Evolutionary conservation across 2,113 vertebrate species (phyloP), one percentile per base, ranked within the genome.

Genomic region (Aphyosemion australe): DNA sequence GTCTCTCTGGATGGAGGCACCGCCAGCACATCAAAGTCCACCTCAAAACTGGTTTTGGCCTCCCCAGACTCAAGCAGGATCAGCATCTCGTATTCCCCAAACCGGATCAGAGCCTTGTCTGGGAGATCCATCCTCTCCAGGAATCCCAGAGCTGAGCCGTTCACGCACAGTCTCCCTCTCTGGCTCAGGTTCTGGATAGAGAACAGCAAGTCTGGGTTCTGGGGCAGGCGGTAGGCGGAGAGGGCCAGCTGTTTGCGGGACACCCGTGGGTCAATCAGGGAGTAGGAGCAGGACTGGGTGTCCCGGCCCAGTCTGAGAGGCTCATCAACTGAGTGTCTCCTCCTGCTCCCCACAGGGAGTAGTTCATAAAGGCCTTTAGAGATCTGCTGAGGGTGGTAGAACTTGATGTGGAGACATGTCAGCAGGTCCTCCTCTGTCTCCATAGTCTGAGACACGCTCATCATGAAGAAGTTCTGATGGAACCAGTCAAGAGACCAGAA

Each of bases 161-260:
- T 91, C 18, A 98, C 94, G 0, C 67, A 32, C 60, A 99, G 26
- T 0, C 46, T 91, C 0, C 88, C 92, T 80, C 64, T 95, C 88
- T 93, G 93, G 85, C 96, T 98, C 87, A 96, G 42, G 83, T 98
- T 98, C 92, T 98, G 97, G 18, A 98, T 91, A 79, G 90, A 89
- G 61, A 98, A 97, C 5, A 82, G 87, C 34, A 90, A 69, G 2
- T 92, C 84, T 0, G 87, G 61, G 81, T 87, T 92, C 21, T 90
- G 74, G 1, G 93, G 79, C 0, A 78, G 87, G 31, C 90, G 93
- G 85, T 95, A 97, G 1, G 95, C 90, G 0, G 93, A 90, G 58
- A 99, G 2, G 6, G 87, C 74, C 71, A 98, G 92, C 88, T 97
- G 96, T 58, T 95, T 78, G 16, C 94, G 91, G 26, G 97, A 98